These are phyloP conservation scores for Delia radicum DNA, from an alignment of 1,140 invertebrate species.

Conservation along the genomic window DNA sequence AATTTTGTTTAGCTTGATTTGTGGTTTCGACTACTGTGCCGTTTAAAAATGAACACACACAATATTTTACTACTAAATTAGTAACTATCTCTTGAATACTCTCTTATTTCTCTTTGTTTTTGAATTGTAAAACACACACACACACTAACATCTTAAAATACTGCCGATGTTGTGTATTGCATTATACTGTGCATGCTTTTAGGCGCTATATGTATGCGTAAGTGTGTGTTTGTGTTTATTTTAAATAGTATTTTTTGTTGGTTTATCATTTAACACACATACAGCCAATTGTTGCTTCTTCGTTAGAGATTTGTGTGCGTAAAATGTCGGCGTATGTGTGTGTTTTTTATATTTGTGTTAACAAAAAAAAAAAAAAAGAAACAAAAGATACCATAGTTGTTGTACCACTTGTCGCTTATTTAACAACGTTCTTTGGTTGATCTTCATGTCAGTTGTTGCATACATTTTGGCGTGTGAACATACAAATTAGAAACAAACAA, in stretches of 20 bases:
- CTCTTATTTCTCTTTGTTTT: no score
- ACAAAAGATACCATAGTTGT: neutral
- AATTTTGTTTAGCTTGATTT: no score
- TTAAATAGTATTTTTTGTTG: neutral
- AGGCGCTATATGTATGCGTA: neutral
- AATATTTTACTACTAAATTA: no score
- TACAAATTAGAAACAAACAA: neutral
- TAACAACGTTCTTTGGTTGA: constrained; percentile 30
- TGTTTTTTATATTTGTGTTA: neutral
- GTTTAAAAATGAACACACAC: no score
- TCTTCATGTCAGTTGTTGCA: constrained; percentile 32
- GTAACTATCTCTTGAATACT: no score
- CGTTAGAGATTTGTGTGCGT: neutral
- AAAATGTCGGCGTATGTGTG: neutral
- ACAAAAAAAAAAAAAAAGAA: no score
- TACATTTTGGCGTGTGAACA: constrained; percentile 27
- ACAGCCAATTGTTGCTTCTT: constrained; percentile 18
- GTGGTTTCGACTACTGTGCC: no score
- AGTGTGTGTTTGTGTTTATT: neutral
- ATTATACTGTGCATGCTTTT: constrained; percentile 3
- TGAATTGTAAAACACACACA: neutral
- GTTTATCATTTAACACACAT: constrained; percentile 3
- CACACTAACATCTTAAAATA: neutral
- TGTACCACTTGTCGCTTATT: constrained; percentile 21
- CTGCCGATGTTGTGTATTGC: neutral